Conservation (phyloP, 64 coral and sea anemone species). For the Montipora efflorescens region DNA sequence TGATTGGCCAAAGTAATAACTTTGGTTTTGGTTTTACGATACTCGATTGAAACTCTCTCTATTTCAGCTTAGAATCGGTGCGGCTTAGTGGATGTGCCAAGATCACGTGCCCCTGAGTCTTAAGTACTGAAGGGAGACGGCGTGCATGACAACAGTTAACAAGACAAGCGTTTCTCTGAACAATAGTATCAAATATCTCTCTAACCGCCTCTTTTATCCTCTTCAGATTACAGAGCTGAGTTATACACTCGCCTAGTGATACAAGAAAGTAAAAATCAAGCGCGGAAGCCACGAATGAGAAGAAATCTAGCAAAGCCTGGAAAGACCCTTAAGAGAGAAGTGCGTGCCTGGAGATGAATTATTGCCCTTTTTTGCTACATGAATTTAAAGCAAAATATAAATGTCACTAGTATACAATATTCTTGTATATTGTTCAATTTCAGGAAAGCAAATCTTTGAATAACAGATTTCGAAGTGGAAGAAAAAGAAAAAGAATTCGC, state of each 20-base stretch:
- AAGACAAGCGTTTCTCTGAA: no score
- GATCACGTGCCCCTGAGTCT: no score
- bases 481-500: background rate
- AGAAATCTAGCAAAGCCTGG: background rate
- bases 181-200: no score
- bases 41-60: no score
- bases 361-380: no score
- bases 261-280: slow-evolving; percentile 11
- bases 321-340: background rate
- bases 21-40: no score
- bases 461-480: slow-evolving; percentile 3
- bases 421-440: background rate
- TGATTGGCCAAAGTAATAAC: no score
- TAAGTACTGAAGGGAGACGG: no score
- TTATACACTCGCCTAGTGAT: slow-evolving; percentile 21
- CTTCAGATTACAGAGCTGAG: slow-evolving; percentile 19
- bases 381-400: background rate
- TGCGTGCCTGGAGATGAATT: background rate
- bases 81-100: no score
- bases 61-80: no score
- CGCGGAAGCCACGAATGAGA: background rate
- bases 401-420: background rate
- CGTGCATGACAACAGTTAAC: no score
- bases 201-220: background rate
- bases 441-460: background rate